Base-by-base conservation (phyloP, 2,113 vertebrate species). In the Hoplias malabaricus region DNA sequence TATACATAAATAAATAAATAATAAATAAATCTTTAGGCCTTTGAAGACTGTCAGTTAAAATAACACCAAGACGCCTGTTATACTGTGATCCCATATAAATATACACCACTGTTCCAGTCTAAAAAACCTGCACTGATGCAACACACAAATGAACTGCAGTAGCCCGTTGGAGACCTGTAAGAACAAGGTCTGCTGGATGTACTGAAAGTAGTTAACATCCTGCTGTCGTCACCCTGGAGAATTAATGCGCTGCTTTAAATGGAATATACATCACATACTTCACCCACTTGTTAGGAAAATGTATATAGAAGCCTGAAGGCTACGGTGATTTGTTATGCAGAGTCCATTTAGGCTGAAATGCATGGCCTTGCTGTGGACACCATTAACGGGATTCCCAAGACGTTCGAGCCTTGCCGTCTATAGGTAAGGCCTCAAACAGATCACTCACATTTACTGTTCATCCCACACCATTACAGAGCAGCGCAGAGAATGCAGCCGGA, bases 391-490 rank as follows among this genome's bases (percentile, higher is more conserved):
- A 65, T 72, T 38, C 56, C n/a, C 29, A 29, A 29, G 43, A 34
- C 31, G 23, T 72, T 69, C 56, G 34, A 77, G 73, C 54, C 29
- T 33, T 59, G 27, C 29, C 67, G 66, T 75, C 77, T 75, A 56
- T 69, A 73, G 69, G 50, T 81, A 57, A 53, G 23, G 62, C 19
- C 67, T 68, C 61, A 14, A 74, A 46, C 57, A 77, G 57, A 85
- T 83, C 69, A 80, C 65, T 78, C 84, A 36, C 66, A 50, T 77
- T 81, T 74, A 81, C 76, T 80, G 84, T 78, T 69, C 78, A 57
- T 48, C 71, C 57, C 56, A 76, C 77, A 68, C 56, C 65, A 81
- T 83, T 85, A 81, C 76, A 65, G 81, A 66, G 71, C 31, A 43
- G 29, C 25, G 31, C 23, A 38, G 68, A 33, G 67, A 69, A 73